Evolutionary conservation across 2,797 vertebrate species (phyloP), one percentile per base, ranked within the genome.

Genomic region (Pachyuromys duprasi): DNA sequence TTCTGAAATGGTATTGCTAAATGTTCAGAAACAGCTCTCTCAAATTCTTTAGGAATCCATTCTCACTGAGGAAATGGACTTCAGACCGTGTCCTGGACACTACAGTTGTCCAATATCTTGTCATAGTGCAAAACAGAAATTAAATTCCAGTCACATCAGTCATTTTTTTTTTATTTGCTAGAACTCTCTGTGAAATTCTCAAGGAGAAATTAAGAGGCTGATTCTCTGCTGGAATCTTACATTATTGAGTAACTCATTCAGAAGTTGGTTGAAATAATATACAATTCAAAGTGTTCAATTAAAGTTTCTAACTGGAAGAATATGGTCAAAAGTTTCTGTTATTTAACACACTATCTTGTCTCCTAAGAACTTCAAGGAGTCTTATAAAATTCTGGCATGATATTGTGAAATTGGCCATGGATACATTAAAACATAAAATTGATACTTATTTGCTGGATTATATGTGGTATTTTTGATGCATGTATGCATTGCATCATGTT

Each of bases 31-130:
- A 86, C 36, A 94, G 80, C 72, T 89, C 1, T 65, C 67, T 49
- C 39, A 83, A 8, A 91, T 67, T 65, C 74, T 90, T 67, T 39
- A 94, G 76, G 86, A 95, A 82, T 90, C 93, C 28, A 84, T 84
- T 92, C 69, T 96, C 81, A 75, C 80, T 70, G 28, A 90, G 94
- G 42, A 95, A 96, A 95, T 95, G 76, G 55, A 55, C 87, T 94
- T 92, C 80, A 91, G 67, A 90, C 45, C 45, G 42, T 95, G 8
- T 94, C 63, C 80, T 75, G 36, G 2, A 91, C 53, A 88, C 49
- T 13, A 70, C n/a, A 90, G 17, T 60, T 36, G 12, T 70, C 82
- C 9, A 83, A 42, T 79, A 69, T 80, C 42, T 90, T 88, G 26
- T 95, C 67, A 39, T 76, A 91, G 94, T 45, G 42, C 76, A 55